A percentile compares a stretch with the other conserved stretches of the same genome.
Conservation (phyloP, 2,888 invertebrate genomes). For the Drosophila peninsularis region DNA sequence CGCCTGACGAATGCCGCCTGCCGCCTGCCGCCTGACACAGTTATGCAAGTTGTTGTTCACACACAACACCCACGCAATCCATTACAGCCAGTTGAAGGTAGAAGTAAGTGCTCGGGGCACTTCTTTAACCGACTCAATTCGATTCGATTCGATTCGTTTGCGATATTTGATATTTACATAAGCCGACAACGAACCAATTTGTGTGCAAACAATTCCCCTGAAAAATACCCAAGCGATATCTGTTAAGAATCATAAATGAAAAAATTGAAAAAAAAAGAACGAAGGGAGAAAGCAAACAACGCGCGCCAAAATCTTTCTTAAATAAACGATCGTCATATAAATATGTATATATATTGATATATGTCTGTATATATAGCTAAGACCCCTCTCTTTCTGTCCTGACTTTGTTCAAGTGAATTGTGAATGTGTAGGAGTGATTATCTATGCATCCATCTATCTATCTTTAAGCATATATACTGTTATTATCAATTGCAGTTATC, state of each 20-base stretch:
- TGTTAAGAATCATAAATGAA: constrained; percentile 42
- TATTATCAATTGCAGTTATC: constrained; percentile 29
- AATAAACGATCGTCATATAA: constrained; percentile 41
- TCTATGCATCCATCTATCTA: constrained; percentile 24
- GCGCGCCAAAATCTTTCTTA: constrained; percentile 73
- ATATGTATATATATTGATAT: neutral
- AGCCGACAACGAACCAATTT: constrained; percentile 37
- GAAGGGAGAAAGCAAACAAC: constrained; percentile 16
- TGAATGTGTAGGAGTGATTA: constrained; percentile 63
- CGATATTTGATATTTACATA: constrained; percentile 61
- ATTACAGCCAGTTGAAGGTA: constrained; percentile 36
- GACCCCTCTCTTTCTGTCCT: constrained; percentile 9
- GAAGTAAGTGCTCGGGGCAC: constrained; percentile 8
- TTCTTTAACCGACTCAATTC: constrained; percentile 37
- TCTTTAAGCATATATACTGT: neutral
- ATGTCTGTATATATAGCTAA: neutral
- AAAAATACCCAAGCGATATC: constrained; percentile 57
- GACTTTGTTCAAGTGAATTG: constrained; percentile 75
- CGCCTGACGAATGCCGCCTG: constrained; percentile 25
- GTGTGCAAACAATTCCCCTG: constrained; percentile 60
- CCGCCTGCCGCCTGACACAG: constrained; percentile 62
- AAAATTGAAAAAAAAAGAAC: neutral
- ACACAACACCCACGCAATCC: constrained; percentile 71
- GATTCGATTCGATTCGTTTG: constrained; percentile 19
- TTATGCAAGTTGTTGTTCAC: constrained; percentile 77